Conservation (phyloP, 2,113 vertebrate species). For the rabbit (Oryctolagus cuniculus) region mOryCun1.1 NC_091448.1:6914001-6914500, state of each 20-base stretch:
- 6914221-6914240: background rate
- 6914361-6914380: background rate
- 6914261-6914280: background rate
- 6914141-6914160: fast-evolving
- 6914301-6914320: background rate
- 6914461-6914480: background rate
- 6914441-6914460: background rate
- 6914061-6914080: fast-evolving
- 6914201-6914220: background rate
- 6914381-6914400: background rate
- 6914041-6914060: background rate
- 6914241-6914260: background rate
- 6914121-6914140: background rate
- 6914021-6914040: background rate
- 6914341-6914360: background rate
- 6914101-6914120: background rate
- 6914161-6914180: background rate
- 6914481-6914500: background rate
- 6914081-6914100: background rate
- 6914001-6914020: background rate
- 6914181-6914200: background rate
- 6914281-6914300: background rate
- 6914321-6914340: background rate
- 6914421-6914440: background rate
- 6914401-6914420: background rate